Percentiles rank a stretch among this genome's conserved stretches.
phyloP scores from a whole-genome alignment of 2,797 vertebrate species.

The Macrochelys suwanniensis region DNA sequence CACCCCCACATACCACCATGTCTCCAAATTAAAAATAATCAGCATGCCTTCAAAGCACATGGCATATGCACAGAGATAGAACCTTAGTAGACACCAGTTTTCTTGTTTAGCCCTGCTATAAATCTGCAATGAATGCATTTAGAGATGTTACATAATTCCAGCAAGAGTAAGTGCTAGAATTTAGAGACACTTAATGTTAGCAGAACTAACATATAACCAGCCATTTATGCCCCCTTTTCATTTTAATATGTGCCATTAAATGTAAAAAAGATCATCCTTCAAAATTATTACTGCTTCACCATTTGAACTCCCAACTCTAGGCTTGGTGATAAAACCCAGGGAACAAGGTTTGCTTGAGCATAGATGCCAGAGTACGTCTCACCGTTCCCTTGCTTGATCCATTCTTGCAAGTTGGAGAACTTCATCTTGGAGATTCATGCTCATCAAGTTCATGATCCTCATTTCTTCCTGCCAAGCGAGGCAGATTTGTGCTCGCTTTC shows the following conservation, averaged over 20 bases:
- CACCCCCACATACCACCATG: no score
- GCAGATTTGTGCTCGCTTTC: not conserved
- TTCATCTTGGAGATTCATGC: not conserved
- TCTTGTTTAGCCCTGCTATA: not conserved
- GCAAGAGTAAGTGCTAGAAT: not conserved
- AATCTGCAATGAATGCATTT: not conserved
- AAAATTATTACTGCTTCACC: not conserved
- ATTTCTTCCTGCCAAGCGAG: not conserved
- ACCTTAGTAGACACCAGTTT: not conserved
- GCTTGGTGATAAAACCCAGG: not conserved
- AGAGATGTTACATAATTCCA: no score
- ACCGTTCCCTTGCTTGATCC: not conserved
- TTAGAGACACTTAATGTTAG: not conserved
- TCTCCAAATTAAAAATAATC: not conserved
- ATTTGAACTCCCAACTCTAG: not conserved
- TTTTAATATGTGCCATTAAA: not conserved
- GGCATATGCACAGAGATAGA: not conserved
- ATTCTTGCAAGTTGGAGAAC: not conserved
- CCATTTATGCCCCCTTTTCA: not conserved
- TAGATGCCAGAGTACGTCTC: not conserved
- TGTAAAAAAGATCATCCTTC: not conserved
- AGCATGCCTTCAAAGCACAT: not conserved
- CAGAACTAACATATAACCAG: not conserved
- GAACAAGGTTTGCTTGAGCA: not conserved
- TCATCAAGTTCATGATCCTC: not conserved